Conservation (phyloP, 1,140 invertebrate species). For the Drosophila pruinosa region DNA sequence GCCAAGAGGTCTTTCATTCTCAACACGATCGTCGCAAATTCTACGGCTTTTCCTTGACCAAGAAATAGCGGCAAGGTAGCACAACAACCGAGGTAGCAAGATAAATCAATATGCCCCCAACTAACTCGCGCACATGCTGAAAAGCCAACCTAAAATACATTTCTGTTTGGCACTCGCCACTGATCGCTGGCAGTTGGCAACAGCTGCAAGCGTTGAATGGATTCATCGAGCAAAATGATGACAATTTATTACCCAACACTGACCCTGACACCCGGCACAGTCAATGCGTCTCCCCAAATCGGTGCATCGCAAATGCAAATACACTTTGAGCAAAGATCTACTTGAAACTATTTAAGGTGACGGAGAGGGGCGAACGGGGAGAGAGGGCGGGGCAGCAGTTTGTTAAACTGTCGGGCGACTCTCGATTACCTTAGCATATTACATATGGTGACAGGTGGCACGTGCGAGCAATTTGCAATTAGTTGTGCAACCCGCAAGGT, state of each 20-base stretch:
- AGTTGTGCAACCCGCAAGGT: background rate
- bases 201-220: background rate
- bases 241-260: background rate
- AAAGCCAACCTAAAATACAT: too few species aligned
- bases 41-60: background rate
- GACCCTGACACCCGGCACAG: background rate
- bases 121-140: too few species aligned
- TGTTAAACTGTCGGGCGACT: background rate
- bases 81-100: too few species aligned
- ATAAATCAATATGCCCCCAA: too few species aligned
- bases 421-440: conserved; percentile 4
- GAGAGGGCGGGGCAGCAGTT: too few species aligned
- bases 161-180: background rate
- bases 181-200: background rate
- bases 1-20: background rate
- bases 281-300: background rate
- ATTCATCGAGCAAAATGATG: background rate
- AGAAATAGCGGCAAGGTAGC: background rate
- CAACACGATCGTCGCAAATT: background rate
- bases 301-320: background rate
- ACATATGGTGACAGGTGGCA: conserved; percentile 3
- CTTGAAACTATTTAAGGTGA: background rate
- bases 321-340: background rate
- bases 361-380: too few species aligned
- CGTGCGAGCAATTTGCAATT: conserved; percentile 8